Percentiles rank a stretch among this genome's conserved stretches.
Conservation (phyloP, 2,113 vertebrate species). For the Gorilla gorilla region DNA sequence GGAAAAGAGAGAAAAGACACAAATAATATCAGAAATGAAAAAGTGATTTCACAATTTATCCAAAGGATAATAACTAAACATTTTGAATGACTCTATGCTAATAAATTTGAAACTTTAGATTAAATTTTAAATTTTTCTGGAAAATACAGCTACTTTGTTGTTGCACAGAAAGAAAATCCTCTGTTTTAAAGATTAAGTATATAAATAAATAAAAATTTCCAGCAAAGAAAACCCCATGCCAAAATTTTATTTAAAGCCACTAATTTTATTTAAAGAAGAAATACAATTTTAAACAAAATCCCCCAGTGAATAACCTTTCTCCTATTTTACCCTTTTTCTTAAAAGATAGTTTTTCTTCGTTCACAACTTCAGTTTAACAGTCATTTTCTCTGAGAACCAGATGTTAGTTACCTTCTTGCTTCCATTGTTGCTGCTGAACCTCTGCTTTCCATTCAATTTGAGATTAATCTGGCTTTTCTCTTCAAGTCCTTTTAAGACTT, state of each 20-base stretch:
- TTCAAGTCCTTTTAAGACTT: background rate
- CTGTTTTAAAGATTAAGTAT: background rate
- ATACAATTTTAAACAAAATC: background rate
- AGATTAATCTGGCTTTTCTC: background rate
- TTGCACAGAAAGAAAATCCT: background rate
- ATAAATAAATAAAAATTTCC: background rate
- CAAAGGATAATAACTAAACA: background rate
- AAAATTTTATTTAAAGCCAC: background rate
- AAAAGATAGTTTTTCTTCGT: background rate
- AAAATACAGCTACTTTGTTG: background rate
- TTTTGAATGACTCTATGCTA: background rate
- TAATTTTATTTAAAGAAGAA: constrained; percentile 11
- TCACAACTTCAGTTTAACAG: background rate
- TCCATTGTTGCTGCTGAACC: background rate
- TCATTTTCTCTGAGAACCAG: background rate
- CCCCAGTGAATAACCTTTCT: background rate
- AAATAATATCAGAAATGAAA: background rate
- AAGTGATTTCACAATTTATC: background rate
- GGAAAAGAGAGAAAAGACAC: background rate
- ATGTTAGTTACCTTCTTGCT: background rate
- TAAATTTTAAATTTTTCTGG: background rate
- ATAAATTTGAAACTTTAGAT: background rate
- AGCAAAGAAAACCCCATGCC: background rate
- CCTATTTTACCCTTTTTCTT: background rate
- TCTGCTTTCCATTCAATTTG: background rate